Evolutionary conservation across 2,888 invertebrate genomes (phyloP), one percentile per base, ranked within the genome.

Genomic region (Ditula angustiorana): DNA sequence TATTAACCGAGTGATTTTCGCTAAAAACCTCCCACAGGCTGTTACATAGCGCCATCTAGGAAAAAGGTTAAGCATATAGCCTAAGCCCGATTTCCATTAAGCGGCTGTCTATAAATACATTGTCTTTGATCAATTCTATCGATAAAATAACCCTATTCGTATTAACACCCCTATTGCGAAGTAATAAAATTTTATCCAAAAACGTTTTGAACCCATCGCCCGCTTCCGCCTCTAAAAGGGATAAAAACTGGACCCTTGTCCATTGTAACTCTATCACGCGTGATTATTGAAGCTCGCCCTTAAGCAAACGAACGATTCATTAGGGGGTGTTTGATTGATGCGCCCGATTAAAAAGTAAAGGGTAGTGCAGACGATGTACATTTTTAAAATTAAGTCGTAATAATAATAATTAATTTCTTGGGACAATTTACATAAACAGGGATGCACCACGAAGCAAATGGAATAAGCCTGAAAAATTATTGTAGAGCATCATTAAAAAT

Each of bases 301-400:
- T 83, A 78, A 81, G 75, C 76, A 77, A 82, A 84, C 77, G 75
- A 74, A 78, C 79, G 76, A 86, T 86, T 88, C 82, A 88, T 89
- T 87, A 89, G 76, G 50, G 82, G 73, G 72, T 61, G 64, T 75
- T 82, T 88, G 90, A 89, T 87, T 83, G 87, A 88, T 88, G 85
- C 68, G 61, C 53, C 72, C 75, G 82, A 85, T 87, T 84, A 78
- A 71, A 82, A 81, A 78, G 69, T 83, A 77, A 82, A 80, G 82
- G 68, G 55, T 61, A 62, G 61, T 68, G 67, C 69, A 72, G 62
- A 75, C 73, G 71, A 73, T 30, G 16, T 28, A 16, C 16, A 28
- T 30, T 50, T 41, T 2, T 37, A 5, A 26, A 37, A 5, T 1
- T 7, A 7, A n/a, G n/a, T n/a, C n/a, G n/a, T n/a, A n/a, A n/a